Conservation (phyloP, 2,888 invertebrate genomes). For the Drosophila neotestacea region DNA sequence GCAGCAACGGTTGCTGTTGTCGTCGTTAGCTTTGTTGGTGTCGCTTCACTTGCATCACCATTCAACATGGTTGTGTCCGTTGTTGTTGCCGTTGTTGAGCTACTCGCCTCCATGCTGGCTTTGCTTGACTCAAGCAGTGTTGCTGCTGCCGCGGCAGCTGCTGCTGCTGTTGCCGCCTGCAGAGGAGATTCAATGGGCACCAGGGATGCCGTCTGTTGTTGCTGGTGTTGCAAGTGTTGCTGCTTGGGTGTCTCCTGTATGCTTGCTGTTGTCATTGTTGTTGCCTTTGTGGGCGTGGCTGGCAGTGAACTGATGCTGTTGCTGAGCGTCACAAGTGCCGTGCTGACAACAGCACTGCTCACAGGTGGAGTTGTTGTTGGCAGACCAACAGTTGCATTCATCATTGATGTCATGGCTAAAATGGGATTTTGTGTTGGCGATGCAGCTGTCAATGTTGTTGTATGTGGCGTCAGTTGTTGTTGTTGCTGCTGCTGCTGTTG, state of each 20-base stretch:
- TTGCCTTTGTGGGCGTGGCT: slow-evolving; percentile 73
- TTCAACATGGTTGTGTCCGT: slow-evolving; percentile 46
- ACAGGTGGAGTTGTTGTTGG: slow-evolving; percentile 28
- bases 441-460: slow-evolving; percentile 74
- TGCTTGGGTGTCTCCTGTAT: slow-evolving; percentile 31
- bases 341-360: slow-evolving; percentile 12
- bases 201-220: slow-evolving; percentile 43
- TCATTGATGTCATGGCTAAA: slow-evolving; percentile 84
- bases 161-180: slow-evolving; percentile 14
- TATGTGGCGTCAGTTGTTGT: slow-evolving; percentile 51
- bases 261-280: slow-evolving; percentile 29
- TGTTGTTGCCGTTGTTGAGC: slow-evolving; percentile 39
- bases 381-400: slow-evolving; percentile 76
- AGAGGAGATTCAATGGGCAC: slow-evolving; percentile 63
- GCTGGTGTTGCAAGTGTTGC: slow-evolving; percentile 14
- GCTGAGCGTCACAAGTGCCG: slow-evolving; percentile 42
- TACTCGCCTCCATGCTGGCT: slow-evolving; percentile 52
- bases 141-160: slow-evolving; percentile 36
- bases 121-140: slow-evolving; percentile 25
- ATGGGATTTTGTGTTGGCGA: slow-evolving; percentile 85
- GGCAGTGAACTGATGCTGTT: slow-evolving; percentile 53
- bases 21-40: slow-evolving; percentile 36
- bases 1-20: slow-evolving; percentile 33
- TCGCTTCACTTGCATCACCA: slow-evolving; percentile 54
- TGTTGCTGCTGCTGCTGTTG: slow-evolving; percentile 81